A percentile compares a stretch with the other conserved stretches of the same genome.
These are phyloP conservation scores for Falco naumanni DNA, from an alignment of 2,797 vertebrate species.

Conservation along the genomic window DNA sequence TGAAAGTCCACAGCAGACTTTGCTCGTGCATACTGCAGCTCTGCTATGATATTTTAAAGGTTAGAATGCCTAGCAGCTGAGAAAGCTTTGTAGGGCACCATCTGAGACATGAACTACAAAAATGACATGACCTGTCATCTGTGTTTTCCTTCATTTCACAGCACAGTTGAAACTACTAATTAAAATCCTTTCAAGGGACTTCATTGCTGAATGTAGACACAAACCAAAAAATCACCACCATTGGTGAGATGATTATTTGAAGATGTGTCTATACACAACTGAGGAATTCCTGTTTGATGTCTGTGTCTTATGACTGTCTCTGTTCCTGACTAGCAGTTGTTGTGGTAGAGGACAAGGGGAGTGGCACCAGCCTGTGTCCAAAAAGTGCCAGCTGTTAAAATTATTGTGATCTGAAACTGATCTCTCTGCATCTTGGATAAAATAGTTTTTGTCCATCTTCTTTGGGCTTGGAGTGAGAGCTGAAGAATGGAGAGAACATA, in stretches of 20 bases:
- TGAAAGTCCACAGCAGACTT: background rate
- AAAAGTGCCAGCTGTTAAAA: background rate
- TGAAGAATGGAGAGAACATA: background rate
- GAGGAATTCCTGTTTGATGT: background rate
- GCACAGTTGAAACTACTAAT: background rate
- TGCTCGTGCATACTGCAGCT: background rate
- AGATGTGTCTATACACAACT: background rate
- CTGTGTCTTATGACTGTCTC: background rate
- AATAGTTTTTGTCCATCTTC: background rate
- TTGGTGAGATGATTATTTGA: background rate
- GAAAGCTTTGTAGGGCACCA: background rate
- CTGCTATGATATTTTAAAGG: background rate
- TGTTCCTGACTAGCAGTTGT: background rate
- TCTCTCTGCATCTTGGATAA: background rate
- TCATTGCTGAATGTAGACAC: background rate
- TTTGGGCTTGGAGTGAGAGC: background rate
- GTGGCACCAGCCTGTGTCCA: background rate
- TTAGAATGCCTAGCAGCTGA: background rate
- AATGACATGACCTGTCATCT: background rate
- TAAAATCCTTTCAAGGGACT: background rate
- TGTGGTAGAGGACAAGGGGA: background rate
- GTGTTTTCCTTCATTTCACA: background rate
- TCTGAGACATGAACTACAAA: background rate
- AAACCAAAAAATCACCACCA: background rate
- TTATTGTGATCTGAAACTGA: background rate